phyloP scores from a whole-genome alignment of 1,140 invertebrate genomes.

The Ptiloglossa arizonensis region DNA sequence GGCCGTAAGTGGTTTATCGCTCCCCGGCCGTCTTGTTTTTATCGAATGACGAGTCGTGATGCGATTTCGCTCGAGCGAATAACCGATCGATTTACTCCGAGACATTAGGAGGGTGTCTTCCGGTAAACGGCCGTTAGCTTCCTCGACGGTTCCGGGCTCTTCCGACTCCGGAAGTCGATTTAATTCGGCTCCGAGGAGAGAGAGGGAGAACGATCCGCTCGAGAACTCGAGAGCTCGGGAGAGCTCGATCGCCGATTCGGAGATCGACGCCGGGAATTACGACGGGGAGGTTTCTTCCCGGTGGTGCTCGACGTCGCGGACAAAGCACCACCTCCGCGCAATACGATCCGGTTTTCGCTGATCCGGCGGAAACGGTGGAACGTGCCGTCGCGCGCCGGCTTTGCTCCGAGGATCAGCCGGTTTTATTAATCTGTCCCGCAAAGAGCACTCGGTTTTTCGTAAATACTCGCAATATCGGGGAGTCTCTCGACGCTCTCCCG shows the following conservation, averaged over 20 bases:
- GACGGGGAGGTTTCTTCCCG: constrained; percentile 30
- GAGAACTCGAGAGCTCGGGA: neutral
- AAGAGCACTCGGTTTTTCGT: constrained; percentile 71
- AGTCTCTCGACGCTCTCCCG: no score
- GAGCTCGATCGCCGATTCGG: constrained; percentile 43
- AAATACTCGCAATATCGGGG: constrained; percentile 71
- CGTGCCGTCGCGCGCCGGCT: constrained; percentile 62
- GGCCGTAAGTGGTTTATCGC: constrained; percentile 79
- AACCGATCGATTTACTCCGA: constrained; percentile 76
- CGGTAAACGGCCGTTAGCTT: constrained; percentile 71
- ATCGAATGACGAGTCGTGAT: constrained; percentile 79
- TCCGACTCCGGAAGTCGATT: no score
- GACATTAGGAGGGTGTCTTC: constrained; percentile 69
- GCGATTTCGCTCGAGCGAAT: constrained; percentile 77
- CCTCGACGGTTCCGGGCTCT: constrained; percentile 33
- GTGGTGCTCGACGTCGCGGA: constrained; percentile 41
- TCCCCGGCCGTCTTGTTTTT: constrained; percentile 77
- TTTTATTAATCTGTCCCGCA: constrained; percentile 79
- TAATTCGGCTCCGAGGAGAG: no score
- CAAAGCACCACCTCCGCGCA: constrained; percentile 53
- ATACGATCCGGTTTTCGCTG: constrained; percentile 70
- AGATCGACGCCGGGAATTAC: constrained; percentile 56
- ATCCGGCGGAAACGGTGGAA: constrained; percentile 77
- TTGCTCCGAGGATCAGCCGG: constrained; percentile 77
- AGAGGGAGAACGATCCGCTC: neutral